Percentiles rank a stretch among this genome's conserved stretches.
Conservation (phyloP, 1,140 invertebrate genomes). For the Pseudomyrmex flavicornis region DNA sequence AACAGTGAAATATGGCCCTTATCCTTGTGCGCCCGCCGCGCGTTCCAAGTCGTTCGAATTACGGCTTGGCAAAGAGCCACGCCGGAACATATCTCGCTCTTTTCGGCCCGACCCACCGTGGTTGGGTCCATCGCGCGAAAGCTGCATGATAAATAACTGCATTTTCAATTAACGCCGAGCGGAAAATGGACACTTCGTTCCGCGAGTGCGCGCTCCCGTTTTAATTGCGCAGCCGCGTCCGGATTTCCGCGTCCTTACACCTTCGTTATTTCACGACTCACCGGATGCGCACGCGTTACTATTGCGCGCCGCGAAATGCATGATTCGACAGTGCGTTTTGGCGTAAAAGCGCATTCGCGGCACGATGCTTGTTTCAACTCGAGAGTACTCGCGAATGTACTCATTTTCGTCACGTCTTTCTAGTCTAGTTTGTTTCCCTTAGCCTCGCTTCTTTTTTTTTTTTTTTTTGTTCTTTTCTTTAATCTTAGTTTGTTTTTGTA, state of each 20-base stretch:
- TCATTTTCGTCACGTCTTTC: conserved; percentile 4
- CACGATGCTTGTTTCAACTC: background rate
- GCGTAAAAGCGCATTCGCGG: conserved; percentile 13
- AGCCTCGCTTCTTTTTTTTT: background rate
- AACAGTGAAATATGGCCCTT: conserved; percentile 1
- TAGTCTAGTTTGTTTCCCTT: conserved; percentile 26
- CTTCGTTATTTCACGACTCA: conserved; percentile 55
- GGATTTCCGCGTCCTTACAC: conserved; percentile 52
- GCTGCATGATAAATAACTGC: conserved; percentile 74
- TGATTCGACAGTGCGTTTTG: conserved; percentile 24
- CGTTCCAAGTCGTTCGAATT: conserved; percentile 31
- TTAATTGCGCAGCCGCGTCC: conserved; percentile 60
- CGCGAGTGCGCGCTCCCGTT: conserved; percentile 41
- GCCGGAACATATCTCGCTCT: background rate
- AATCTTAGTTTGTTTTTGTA: too few species aligned
- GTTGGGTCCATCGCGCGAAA: conserved; percentile 14
- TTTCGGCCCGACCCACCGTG: conserved; percentile 11
- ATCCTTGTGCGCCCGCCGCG: background rate
- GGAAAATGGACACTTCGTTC: conserved; percentile 62
- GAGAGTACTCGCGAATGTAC: background rate
- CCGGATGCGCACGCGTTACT: conserved; percentile 42
- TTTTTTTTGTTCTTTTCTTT: too few species aligned
- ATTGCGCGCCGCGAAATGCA: conserved; percentile 37
- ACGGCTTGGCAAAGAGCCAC: conserved; percentile 31
- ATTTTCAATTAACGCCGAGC: conserved; percentile 74